Percentiles rank a stretch among this genome's conserved stretches.
Evolutionary conservation across 2,797 vertebrate genomes (phyloP).

Genomic region (Macrochelys suwanniensis): DNA sequence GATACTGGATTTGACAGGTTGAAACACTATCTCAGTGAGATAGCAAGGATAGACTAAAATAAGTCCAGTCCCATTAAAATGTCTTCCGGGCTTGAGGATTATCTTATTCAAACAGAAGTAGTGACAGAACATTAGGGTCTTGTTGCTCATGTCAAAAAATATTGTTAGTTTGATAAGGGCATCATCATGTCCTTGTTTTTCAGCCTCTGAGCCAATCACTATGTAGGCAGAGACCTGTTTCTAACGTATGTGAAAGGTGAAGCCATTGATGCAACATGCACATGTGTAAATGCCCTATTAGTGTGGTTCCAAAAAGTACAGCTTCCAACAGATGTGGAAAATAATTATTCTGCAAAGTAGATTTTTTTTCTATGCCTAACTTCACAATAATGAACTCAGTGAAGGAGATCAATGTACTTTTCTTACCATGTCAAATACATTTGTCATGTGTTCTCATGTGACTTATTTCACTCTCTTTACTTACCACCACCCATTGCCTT

Average conservation of each 20-base stretch:
- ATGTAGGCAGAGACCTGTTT: neutral
- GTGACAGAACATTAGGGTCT: slow-evolving; percentile 6
- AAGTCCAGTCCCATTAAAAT: slow-evolving; percentile 45
- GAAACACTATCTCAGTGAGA: slow-evolving; percentile 42
- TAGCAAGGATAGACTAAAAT: slow-evolving; percentile 51
- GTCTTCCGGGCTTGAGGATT: neutral
- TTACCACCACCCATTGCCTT: neutral
- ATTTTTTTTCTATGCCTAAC: neutral
- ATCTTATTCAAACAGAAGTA: slow-evolving; percentile 19
- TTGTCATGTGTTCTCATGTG: neutral
- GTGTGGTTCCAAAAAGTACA: neutral
- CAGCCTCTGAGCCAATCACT: neutral
- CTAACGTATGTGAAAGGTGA: neutral
- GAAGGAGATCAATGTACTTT: neutral
- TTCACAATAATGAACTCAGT: neutral
- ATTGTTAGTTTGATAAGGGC: slow-evolving; percentile 21
- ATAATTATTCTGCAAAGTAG: neutral
- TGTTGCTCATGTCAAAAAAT: neutral
- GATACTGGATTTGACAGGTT: slow-evolving; percentile 38
- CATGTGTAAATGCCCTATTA: neutral
- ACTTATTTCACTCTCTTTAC: neutral
- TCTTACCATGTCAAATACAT: neutral
- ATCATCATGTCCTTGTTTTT: neutral
- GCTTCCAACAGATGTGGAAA: neutral
- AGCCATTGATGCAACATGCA: neutral